A percentile compares a stretch with the other conserved stretches of the same genome.
Conservation (phyloP, 2,797 vertebrate genomes). For the Paguma larvata region DNA sequence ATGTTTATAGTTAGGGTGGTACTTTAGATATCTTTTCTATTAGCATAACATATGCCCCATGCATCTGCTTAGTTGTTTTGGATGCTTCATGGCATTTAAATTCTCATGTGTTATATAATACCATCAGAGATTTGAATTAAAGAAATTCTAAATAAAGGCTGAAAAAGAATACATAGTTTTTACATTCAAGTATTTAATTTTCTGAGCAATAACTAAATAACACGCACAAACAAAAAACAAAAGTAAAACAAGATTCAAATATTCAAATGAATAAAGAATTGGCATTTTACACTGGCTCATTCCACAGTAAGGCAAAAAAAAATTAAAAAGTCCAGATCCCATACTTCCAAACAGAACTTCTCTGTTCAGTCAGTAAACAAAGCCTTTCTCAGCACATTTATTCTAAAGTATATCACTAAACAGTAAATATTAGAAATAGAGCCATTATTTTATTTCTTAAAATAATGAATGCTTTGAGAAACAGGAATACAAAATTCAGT, state of each 20-base stretch:
- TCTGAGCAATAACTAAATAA: not conserved
- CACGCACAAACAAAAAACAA: not conserved
- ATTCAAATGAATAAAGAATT: not conserved
- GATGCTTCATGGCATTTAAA: not conserved
- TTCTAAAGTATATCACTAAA: slow-evolving; percentile 20
- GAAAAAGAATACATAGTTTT: not conserved
- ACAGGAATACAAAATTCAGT: not conserved
- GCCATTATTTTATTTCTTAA: not conserved
- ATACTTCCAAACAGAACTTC: not conserved
- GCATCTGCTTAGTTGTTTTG: not conserved
- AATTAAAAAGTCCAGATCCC: not conserved
- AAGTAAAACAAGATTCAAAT: slow-evolving; percentile 34
- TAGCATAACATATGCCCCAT: not conserved
- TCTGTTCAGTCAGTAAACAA: not conserved
- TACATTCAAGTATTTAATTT: slow-evolving; percentile 1
- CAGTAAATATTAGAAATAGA: slow-evolving; percentile 26
- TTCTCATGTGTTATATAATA: not conserved
- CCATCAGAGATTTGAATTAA: not conserved
- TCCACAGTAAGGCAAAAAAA: not conserved
- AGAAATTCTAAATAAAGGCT: slow-evolving; percentile 4
- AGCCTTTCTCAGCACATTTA: not conserved
- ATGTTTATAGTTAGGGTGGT: not conserved
- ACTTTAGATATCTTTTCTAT: not conserved
- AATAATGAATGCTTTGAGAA: not conserved
- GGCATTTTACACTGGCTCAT: not conserved